Percentiles rank a stretch among this genome's conserved stretches.
Conservation (phyloP, 2,113 vertebrate genomes). For the Ascaphus truei region DNA sequence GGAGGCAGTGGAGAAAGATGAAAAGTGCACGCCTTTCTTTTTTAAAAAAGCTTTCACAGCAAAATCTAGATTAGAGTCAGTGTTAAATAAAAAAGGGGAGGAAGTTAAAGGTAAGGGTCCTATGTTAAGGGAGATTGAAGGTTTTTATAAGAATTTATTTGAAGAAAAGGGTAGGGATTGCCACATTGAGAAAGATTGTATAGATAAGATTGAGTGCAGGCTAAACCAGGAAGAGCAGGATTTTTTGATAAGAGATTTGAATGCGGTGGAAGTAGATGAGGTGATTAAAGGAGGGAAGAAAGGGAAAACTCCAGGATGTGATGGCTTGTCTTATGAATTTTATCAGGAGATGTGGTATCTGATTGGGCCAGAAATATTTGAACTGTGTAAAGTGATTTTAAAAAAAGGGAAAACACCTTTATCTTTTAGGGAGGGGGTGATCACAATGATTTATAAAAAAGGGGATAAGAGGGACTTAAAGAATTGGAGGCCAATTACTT, state of each 20-base stretch:
- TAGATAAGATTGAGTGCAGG: background rate
- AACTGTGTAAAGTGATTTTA: background rate
- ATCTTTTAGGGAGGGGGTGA: background rate
- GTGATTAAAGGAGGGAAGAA: background rate
- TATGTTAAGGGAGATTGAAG: background rate
- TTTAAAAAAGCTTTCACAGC: background rate
- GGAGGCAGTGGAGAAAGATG: background rate
- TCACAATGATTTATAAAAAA: background rate
- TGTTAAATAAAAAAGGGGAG: background rate
- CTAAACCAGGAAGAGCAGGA: background rate
- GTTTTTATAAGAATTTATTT: background rate
- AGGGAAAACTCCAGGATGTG: background rate
- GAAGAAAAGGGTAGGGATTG: background rate
- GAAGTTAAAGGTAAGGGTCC: background rate
- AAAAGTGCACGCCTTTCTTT: background rate
- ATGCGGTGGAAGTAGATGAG: background rate
- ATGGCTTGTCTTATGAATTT: background rate
- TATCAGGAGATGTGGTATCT: background rate
- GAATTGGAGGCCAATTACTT: background rate
- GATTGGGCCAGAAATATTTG: background rate
- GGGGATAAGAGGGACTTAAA: background rate
- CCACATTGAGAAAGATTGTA: background rate
- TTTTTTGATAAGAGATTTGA: rapidly evolving
- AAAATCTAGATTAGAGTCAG: background rate
- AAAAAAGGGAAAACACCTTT: background rate